phyloP scores from a whole-genome alignment of 2,888 invertebrate species.

The Cyclophora albipunctata region DNA sequence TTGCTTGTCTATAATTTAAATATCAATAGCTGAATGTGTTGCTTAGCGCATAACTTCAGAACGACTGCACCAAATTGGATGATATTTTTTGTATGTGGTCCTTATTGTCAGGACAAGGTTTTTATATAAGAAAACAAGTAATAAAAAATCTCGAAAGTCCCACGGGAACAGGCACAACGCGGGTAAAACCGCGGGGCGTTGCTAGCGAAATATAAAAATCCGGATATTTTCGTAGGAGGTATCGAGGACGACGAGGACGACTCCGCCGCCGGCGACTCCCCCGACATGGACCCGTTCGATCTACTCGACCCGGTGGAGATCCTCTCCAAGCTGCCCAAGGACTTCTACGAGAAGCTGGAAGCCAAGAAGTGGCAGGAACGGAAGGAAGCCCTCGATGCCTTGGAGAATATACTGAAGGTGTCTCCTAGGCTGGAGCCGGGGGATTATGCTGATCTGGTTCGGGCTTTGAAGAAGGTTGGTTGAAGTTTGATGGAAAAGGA shows the following conservation, averaged over 20 bases:
- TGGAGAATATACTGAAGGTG: conserved; percentile 85
- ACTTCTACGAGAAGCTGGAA: conserved; percentile 95
- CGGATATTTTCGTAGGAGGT: conserved; percentile 29
- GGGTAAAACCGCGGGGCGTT: no score
- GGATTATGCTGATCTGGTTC: conserved; percentile 93
- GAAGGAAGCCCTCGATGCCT: conserved; percentile 90
- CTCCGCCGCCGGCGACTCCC: conserved; percentile 76
- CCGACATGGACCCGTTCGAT: conserved; percentile 92
- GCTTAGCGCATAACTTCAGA: no score
- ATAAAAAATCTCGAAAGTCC: no score
- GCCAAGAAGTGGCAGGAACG: conserved; percentile 98
- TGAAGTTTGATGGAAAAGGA: not conserved
- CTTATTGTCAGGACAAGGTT: no score
- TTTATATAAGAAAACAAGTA: no score
- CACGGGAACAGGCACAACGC: no score
- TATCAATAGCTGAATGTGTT: no score
- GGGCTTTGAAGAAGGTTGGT: conserved; percentile 85
- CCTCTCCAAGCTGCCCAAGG: conserved; percentile 92
- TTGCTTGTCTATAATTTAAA: no score
- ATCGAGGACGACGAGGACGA: conserved; percentile 74
- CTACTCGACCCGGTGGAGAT: conserved; percentile 94
- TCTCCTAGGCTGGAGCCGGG: conserved; percentile 92
- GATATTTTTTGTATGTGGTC: no score
- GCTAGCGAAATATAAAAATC: no score
- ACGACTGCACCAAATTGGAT: no score